A percentile compares a stretch with the other conserved stretches of the same genome.
Conservation (phyloP, 2,113 vertebrate genomes). For the Jaculus jaculus region DNA sequence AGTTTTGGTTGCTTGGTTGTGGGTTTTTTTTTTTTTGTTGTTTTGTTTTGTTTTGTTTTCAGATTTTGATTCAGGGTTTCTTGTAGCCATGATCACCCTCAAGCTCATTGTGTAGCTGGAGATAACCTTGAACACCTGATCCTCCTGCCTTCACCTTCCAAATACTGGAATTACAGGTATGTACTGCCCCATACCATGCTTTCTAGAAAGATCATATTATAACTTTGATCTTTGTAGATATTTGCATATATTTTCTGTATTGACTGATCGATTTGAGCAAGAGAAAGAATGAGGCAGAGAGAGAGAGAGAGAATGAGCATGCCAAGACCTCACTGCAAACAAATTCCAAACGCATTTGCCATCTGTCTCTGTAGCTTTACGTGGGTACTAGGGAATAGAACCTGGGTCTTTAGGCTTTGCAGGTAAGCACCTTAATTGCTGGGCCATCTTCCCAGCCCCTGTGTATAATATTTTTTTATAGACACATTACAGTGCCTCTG, state of each 20-base stretch:
- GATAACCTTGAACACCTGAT: background rate
- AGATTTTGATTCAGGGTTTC: background rate
- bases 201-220: background rate
- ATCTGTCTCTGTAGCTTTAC: too few relatives aligned
- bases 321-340: too few relatives aligned
- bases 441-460: too few relatives aligned
- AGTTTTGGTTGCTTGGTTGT: too few relatives aligned
- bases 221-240: conserved; percentile 15
- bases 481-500: background rate
- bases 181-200: background rate
- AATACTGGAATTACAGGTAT: background rate
- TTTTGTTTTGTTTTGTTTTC: background rate
- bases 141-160: background rate
- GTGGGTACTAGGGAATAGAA: too few relatives aligned
- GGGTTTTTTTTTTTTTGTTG: background rate
- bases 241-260: background rate
- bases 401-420: too few relatives aligned
- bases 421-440: too few relatives aligned
- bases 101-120: background rate
- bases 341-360: too few relatives aligned
- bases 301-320: too few relatives aligned
- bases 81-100: too few relatives aligned
- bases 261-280: too few relatives aligned
- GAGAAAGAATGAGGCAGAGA: too few relatives aligned
- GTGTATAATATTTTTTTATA: background rate